phyloP scores from a whole-genome alignment of 1,140 invertebrate species.

The Lucilia sericata region DNA sequence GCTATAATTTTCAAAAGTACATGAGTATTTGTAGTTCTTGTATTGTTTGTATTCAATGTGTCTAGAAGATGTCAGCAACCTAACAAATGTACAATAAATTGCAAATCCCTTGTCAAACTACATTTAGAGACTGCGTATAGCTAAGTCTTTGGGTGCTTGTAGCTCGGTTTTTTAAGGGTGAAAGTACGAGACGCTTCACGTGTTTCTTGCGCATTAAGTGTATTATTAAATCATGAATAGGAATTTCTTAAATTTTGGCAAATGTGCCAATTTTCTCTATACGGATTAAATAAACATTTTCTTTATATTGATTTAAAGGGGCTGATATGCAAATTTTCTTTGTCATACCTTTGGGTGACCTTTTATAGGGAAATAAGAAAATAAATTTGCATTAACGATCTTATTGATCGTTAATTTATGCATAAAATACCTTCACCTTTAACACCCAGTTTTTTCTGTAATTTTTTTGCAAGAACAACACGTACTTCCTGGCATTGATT shows the following conservation, averaged over 20 bases:
- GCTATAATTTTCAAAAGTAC: neutral
- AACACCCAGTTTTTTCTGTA: neutral
- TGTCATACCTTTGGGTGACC: neutral
- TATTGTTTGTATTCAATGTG: neutral
- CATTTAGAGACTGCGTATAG: neutral
- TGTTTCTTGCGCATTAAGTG: neutral
- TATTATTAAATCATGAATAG: conserved; percentile 17
- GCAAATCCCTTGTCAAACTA: neutral
- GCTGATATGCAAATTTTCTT: conserved; percentile 24
- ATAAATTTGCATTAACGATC: conserved; percentile 37
- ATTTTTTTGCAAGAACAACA: neutral
- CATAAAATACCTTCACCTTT: conserved; percentile 45
- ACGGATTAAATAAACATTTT: neutral
- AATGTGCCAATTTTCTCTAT: conserved; percentile 23
- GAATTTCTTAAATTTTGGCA: neutral
- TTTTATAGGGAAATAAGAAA: neutral
- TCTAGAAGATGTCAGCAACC: conserved; percentile 20
- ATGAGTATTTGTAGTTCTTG: neutral
- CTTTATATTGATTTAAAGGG: conserved; percentile 1
- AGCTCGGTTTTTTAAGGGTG: neutral
- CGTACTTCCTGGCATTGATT: neutral
- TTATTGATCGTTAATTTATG: conserved; percentile 49
- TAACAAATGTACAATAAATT: neutral
- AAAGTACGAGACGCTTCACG: neutral
- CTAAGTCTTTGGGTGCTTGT: neutral